A percentile compares a stretch with the other conserved stretches of the same genome.
Evolutionary conservation across 2,888 invertebrate species (phyloP).

Genomic region (Alviniconcha strummeri): DNA sequence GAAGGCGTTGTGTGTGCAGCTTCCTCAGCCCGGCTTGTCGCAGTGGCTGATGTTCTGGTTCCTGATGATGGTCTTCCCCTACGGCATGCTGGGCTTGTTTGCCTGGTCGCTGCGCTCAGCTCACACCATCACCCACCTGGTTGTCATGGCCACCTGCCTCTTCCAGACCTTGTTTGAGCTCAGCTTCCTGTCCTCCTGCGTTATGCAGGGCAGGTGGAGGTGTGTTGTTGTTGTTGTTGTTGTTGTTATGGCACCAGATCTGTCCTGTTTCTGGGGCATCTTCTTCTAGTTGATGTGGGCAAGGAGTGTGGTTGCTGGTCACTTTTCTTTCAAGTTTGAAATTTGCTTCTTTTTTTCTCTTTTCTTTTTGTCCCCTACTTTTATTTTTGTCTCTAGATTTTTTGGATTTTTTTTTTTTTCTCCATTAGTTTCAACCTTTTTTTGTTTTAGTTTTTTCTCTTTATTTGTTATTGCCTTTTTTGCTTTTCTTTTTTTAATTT

Average conservation of each 20-base stretch:
- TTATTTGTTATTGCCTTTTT: no score
- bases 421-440: no score
- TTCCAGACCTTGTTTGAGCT: constrained; percentile 53
- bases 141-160: constrained; percentile 55
- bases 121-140: constrained; percentile 58
- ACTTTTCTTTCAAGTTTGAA: background rate
- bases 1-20: constrained; percentile 37
- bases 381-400: no score
- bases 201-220: constrained; percentile 44
- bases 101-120: constrained; percentile 55
- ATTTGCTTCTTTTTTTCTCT: background rate
- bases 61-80: constrained; percentile 53
- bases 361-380: background rate
- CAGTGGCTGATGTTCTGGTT: constrained; percentile 55
- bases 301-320: background rate
- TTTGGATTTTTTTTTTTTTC: no score
- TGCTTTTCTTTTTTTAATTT: no score
- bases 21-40: constrained; percentile 39
- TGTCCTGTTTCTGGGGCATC: background rate
- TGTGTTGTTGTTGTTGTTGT: constrained; percentile 29
- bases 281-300: background rate
- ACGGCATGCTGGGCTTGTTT: constrained; percentile 57
- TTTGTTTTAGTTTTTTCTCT: no score
- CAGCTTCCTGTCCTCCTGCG: constrained; percentile 41
- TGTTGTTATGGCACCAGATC: background rate